phyloP scores from a whole-genome alignment of 1,140 invertebrate species.

The Apis dorsata region DNA sequence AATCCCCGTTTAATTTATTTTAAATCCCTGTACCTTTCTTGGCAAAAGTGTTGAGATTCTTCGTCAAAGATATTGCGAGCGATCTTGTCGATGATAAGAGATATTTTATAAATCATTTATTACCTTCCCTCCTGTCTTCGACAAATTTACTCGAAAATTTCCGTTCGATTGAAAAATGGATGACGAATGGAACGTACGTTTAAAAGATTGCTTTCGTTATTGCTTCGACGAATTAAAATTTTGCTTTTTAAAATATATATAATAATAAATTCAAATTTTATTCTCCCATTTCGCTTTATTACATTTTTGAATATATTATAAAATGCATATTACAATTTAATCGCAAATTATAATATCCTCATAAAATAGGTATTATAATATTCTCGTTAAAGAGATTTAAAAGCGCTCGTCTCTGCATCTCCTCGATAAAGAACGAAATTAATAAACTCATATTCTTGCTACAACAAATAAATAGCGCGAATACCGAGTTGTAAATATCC shows the following conservation, averaged over 20 bases:
- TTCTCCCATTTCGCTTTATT: too few species aligned
- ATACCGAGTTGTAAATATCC: background rate
- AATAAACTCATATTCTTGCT: conserved; percentile 18
- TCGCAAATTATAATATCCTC: background rate
- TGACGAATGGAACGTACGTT: too few species aligned
- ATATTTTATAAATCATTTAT: too few species aligned
- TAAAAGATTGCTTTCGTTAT: too few species aligned
- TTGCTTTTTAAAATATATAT: too few species aligned
- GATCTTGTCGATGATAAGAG: background rate
- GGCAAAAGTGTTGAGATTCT: background rate
- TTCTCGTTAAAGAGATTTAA: background rate
- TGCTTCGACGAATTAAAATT: too few species aligned
- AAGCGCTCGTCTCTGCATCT: background rate
- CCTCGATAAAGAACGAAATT: background rate
- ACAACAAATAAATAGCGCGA: background rate
- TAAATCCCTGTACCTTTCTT: background rate
- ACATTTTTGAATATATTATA: too few species aligned
- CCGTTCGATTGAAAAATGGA: too few species aligned
- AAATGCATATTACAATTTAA: background rate
- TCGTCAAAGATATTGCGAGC: background rate
- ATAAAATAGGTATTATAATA: too few species aligned
- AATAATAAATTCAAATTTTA: too few species aligned
- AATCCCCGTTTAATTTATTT: conserved; percentile 12
- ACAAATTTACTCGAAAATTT: too few species aligned
- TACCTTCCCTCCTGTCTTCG: too few species aligned